Evolutionary conservation across 2,888 invertebrate species (phyloP).

Genomic region (Rhagophthalmus giganteus): DNA sequence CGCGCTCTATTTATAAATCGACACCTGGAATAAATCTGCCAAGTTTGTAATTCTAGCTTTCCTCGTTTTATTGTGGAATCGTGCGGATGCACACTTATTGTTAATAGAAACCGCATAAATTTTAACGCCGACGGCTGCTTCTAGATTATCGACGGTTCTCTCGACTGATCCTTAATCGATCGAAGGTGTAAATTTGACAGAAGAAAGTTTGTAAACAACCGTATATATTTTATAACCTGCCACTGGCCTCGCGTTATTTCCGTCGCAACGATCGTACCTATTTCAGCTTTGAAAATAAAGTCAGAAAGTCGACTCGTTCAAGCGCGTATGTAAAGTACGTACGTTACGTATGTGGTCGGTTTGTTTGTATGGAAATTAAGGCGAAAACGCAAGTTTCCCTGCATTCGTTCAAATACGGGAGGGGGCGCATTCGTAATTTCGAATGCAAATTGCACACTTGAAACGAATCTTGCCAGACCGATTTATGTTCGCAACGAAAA

Average conservation of each 20-base stretch:
- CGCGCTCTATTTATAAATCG: slow-evolving; percentile 24
- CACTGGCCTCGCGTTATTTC: slow-evolving; percentile 45
- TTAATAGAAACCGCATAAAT: slow-evolving; percentile 4
- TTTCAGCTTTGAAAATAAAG: slow-evolving; percentile 47
- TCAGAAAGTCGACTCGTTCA: slow-evolving; percentile 31
- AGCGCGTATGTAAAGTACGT: neutral
- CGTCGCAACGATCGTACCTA: slow-evolving; percentile 44
- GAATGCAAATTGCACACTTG: too few species aligned
- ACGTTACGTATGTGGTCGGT: too few species aligned
- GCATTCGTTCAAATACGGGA: too few species aligned
- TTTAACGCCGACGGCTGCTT: neutral
- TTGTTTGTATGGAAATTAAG: too few species aligned
- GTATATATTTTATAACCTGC: slow-evolving; percentile 38
- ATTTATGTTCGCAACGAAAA: too few species aligned
- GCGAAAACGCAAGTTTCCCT: too few species aligned
- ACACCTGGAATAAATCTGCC: slow-evolving; percentile 29
- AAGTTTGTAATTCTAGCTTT: slow-evolving; percentile 23
- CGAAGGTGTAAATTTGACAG: neutral
- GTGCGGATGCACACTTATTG: slow-evolving; percentile 12
- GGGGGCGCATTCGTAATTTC: too few species aligned
- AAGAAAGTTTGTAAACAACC: slow-evolving; percentile 15
- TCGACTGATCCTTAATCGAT: too few species aligned
- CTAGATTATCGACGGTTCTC: too few species aligned
- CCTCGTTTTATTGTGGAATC: slow-evolving; percentile 19
- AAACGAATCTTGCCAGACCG: too few species aligned